Conservation (phyloP, 2,797 vertebrate genomes). For the Corythornis leucogaster region DNA sequence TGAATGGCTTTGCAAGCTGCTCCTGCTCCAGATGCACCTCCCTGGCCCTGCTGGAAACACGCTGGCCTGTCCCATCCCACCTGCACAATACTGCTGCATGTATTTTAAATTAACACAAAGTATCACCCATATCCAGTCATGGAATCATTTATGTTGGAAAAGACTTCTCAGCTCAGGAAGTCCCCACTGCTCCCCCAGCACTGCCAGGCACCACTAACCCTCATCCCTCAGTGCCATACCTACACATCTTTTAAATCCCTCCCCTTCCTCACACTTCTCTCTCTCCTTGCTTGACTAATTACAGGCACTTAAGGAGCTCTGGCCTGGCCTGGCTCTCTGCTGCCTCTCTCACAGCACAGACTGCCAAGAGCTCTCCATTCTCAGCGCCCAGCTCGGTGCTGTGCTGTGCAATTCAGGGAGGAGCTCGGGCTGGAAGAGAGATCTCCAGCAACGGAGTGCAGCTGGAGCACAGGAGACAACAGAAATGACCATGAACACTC, state of each 20-base stretch:
- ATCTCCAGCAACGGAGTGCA: not conserved
- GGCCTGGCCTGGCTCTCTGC: not conserved
- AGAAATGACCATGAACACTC: not conserved
- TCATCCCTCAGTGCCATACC: not conserved
- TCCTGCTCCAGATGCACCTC: conserved; percentile 21
- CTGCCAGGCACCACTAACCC: not conserved
- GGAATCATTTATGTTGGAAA: not conserved
- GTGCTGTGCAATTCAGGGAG: not conserved
- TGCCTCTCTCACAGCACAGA: not conserved
- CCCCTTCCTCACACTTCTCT: not conserved
- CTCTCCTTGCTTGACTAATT: not conserved
- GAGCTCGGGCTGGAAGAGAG: not conserved
- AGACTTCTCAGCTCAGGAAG: not conserved
- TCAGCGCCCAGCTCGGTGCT: not conserved
- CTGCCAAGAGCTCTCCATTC: not conserved
- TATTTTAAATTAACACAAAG: not conserved
- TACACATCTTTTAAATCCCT: not conserved
- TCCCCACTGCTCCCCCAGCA: not conserved
- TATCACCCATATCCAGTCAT: not conserved
- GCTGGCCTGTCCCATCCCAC: not conserved
- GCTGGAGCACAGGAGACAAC: not conserved
- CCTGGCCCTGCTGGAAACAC: too few species aligned
- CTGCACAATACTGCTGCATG: not conserved
- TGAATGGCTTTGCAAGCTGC: conserved; percentile 52
- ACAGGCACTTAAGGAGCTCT: not conserved